Conservation (phyloP, 2,113 vertebrate genomes). For the Rhea pennata region DNA sequence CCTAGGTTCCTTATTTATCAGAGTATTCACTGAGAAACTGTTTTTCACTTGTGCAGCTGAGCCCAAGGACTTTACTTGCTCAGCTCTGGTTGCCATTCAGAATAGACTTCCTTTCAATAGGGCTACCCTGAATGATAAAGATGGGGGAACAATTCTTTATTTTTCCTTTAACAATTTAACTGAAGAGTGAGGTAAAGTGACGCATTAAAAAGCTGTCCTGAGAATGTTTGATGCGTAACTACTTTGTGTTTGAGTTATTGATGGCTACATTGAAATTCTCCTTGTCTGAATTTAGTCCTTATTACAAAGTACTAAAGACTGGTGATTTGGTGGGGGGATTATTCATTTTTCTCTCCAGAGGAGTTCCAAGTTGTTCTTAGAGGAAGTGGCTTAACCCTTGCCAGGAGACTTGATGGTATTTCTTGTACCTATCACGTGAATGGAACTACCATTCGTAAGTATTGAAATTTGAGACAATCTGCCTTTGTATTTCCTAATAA, state of each 20-base stretch:
- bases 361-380: constrained; percentile 89
- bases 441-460: constrained; percentile 85
- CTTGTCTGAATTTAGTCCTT: neutral
- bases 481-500: neutral
- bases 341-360: constrained; percentile 79
- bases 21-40: neutral
- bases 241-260: neutral
- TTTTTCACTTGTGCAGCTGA: neutral
- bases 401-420: constrained; percentile 70
- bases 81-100: neutral
- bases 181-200: neutral
- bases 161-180: neutral
- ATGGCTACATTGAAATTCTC: neutral
- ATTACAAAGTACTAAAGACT: neutral
- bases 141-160: neutral
- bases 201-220: neutral
- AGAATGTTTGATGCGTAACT: neutral
- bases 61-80: neutral
- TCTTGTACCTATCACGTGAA: constrained; percentile 85
- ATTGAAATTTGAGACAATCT: accelerated
- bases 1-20: neutral
- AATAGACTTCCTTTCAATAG: neutral
- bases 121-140: neutral
- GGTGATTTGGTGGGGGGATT: neutral
- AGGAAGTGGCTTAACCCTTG: constrained; percentile 87